Conservation (phyloP, 2,113 vertebrate genomes). For the Kobus ellipsiprymnus region DNA sequence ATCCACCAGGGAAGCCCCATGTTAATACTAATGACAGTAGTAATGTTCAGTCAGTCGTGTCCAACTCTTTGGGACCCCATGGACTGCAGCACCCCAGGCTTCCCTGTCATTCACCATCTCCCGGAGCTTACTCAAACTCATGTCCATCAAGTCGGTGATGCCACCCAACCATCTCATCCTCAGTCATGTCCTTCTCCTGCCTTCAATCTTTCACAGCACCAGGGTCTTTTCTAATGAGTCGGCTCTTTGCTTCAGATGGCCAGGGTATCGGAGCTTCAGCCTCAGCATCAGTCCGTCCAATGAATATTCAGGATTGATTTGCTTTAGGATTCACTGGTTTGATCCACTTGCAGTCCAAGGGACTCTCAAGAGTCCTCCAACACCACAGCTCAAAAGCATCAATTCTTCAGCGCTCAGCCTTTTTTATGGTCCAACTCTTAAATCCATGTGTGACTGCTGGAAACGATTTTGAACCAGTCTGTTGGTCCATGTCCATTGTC, state of each 20-base stretch:
- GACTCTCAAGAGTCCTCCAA: not conserved
- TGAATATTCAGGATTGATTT: not conserved
- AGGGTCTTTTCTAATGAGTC: not conserved
- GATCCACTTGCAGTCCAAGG: not conserved
- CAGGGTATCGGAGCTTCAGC: not conserved
- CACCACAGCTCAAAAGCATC: not conserved
- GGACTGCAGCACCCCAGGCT: not conserved
- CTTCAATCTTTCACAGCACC: not conserved
- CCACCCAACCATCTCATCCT: not conserved
- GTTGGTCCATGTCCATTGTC: not conserved
- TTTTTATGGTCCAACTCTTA: not conserved
- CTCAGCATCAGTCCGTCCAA: not conserved
- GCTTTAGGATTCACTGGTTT: not conserved
- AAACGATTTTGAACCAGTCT: not conserved
- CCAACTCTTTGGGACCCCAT: not conserved
- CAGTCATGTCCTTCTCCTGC: not conserved
- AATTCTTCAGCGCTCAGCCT: not conserved
- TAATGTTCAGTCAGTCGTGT: not conserved
- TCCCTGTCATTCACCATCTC: not conserved
- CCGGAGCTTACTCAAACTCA: not conserved
- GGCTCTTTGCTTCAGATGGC: not conserved
- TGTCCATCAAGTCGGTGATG: not conserved
- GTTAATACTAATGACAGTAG: not conserved
- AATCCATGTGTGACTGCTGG: not conserved
- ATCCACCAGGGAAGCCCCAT: not conserved